phyloP scores from a whole-genome alignment of 1,140 invertebrate genomes.

The Octopus sinensis region DNA sequence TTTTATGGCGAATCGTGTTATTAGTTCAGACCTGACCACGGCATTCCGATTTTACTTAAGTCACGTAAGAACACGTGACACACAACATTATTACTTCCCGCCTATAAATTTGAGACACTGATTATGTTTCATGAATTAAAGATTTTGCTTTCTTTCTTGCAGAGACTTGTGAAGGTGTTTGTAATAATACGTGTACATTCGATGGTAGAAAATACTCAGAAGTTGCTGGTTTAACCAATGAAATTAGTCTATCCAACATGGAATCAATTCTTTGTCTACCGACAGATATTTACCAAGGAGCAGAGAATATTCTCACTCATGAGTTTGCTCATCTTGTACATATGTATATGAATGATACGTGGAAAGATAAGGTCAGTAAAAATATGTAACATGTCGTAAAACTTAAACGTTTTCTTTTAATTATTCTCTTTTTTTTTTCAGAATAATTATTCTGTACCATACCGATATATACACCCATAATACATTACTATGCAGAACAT shows the following conservation, averaged over 20 bases:
- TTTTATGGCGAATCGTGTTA: too few relatives aligned
- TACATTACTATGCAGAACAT: not conserved
- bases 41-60: too few relatives aligned
- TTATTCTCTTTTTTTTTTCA: too few relatives aligned
- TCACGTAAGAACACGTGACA: too few relatives aligned
- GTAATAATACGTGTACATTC: slow-evolving; percentile 24
- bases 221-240: slow-evolving; percentile 26
- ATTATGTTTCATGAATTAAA: too few relatives aligned
- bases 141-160: not conserved
- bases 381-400: not conserved
- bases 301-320: slow-evolving; percentile 27
- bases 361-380: slow-evolving; percentile 23
- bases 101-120: too few relatives aligned
- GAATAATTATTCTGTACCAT: not conserved
- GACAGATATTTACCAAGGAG: slow-evolving; percentile 19
- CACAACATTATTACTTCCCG: too few relatives aligned
- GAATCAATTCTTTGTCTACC: slow-evolving; percentile 24
- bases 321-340: slow-evolving; percentile 29
- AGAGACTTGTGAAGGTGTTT: slow-evolving; percentile 28
- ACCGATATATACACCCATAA: not conserved
- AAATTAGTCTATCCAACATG: slow-evolving; percentile 18
- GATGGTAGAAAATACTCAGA: slow-evolving; percentile 28
- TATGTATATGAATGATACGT: slow-evolving; percentile 16
- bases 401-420: too few relatives aligned
- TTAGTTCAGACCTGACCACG: too few relatives aligned